Conservation (phyloP, 2,888 invertebrate genomes). For the Aspidiotus rigidus region DNA sequence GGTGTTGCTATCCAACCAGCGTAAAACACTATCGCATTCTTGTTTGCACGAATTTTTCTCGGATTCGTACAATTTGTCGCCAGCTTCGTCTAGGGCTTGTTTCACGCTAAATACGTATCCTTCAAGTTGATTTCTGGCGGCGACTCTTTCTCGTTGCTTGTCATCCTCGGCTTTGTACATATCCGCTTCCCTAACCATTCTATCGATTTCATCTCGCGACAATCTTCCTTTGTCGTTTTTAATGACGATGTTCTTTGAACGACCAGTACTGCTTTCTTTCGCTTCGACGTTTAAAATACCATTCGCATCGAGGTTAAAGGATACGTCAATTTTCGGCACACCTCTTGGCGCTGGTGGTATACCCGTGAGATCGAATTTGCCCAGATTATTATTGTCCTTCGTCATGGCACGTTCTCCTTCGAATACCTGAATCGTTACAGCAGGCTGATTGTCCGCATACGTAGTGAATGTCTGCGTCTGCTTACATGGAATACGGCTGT, state of each 20-base stretch:
- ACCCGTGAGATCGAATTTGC: constrained; percentile 69
- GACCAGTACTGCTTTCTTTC: constrained; percentile 56
- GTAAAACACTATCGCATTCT: constrained; percentile 41
- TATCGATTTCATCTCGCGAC: constrained; percentile 56
- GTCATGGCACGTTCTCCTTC: constrained; percentile 80
- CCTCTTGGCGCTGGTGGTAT: constrained; percentile 69
- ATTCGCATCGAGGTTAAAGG: constrained; percentile 84
- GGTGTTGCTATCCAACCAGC: constrained; percentile 44
- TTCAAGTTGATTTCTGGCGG: constrained; percentile 46
- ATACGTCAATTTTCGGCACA: constrained; percentile 65
- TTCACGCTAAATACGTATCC: constrained; percentile 43
- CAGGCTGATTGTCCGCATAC: constrained; percentile 83
- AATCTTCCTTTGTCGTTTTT: constrained; percentile 73
- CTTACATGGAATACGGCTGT: constrained; percentile 52
- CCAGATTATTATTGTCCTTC: constrained; percentile 76
- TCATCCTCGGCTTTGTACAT: constrained; percentile 63
- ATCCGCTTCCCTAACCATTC: constrained; percentile 55
- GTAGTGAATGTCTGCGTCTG: constrained; percentile 71
- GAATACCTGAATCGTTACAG: constrained; percentile 75
- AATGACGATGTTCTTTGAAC: constrained; percentile 63
- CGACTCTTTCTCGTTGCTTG: constrained; percentile 52
- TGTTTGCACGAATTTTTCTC: constrained; percentile 43
- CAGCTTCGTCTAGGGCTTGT: constrained; percentile 42
- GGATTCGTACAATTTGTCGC: constrained; percentile 42
- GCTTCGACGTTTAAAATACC: constrained; percentile 65